Evolutionary conservation across 2,797 vertebrate species (phyloP), one percentile per base, ranked within the genome.

Genomic region (Cossypha niveicapilla): DNA sequence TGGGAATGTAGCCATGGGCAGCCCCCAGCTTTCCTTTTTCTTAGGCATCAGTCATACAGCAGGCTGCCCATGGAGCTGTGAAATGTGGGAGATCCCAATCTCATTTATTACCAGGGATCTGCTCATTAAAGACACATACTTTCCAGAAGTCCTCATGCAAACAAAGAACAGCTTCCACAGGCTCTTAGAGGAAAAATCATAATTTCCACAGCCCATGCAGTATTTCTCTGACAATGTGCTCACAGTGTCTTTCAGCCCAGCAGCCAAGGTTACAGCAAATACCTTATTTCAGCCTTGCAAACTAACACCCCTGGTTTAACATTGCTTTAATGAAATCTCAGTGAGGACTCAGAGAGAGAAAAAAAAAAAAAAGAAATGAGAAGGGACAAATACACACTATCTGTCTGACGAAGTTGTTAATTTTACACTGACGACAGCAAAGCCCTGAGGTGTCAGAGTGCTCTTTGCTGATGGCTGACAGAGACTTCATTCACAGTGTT

Each of bases 311-410:
- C 8, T 73, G 62, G 27, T 48, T 57, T 86, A 73, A 67, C 11
- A 34, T 34, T 76, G n/a, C 22, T 86, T 78, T 88, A 86, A 90
- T 73, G 62, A 94, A 81, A 73, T 76, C n/a, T 78, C 22, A 73
- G 66, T 37, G 62, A 60, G 54, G 27, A 86, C 24, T 63, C 3
- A 1, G 21, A 74, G 13, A 5, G 3, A 48, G 10, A 60, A 1
- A 48, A 48, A 16, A 60, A 1, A 48, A 16, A 60, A 81, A 80
- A n/a, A 70, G 22, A 68, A 93, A 75, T 51, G 7, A 65, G 72
- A 77, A 88, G 58, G 30, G 76, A 88, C 73, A 65, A 68, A 72
- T 83, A 24, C 3, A 63, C n/a, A 82, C 72, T 84, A 41, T 90
- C 62, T 66, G 25, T 92, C 80, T 53, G 74, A 66, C 0, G 0